Evolutionary conservation across 1,140 invertebrate species (phyloP), one percentile per base, ranked within the genome.

Genomic region (Zelostemma sp.): DNA sequence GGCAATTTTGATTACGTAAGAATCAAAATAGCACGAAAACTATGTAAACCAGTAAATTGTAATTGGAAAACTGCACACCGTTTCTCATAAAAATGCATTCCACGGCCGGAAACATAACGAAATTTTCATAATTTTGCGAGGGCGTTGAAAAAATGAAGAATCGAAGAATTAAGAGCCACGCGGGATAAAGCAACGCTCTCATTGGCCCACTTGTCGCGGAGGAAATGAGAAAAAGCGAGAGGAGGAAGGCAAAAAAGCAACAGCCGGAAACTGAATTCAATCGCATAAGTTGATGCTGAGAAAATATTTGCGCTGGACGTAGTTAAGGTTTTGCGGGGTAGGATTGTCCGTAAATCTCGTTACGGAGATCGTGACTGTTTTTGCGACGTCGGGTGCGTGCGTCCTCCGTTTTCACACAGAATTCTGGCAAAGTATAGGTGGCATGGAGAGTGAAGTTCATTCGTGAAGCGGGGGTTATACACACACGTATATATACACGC

Each of bases 301-400:
- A 28, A 28, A 43, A 43, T 43, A 16, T 43, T 43, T 43, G 40
- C 14, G 9, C 16, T 43, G 12, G 15, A 8, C 2, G 40, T 43
- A 6, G 40, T 43, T 43, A 16, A 43, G 40, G 40, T 43, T 5
- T 43, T 43, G 40, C 14, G 12, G 40, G 15, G 11, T 16, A 8
- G 40, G 16, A 43, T 16, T 1, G 12, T 43, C 40, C 1, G 40
- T 43, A 43, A 43, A 43, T 43, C 40, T 43, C 6, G 14, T 43
- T 43, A 43, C 40, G 14, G 40, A 8, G 40, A 43, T 43, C 40
- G 40, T 43, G 40, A 43, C 11, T 16, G 40, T 43, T 43, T 43
- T 43, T 43, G 40, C 40, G 35, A 31, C 28, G 28, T 5, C 28
- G 35, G 14, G 14, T 4, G 35, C 35, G 14, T 14, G 40, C 12